Percentiles rank a stretch among this genome's conserved stretches.
phyloP scores from a whole-genome alignment of 1,140 invertebrate species.

The Ceratina australensis region DNA sequence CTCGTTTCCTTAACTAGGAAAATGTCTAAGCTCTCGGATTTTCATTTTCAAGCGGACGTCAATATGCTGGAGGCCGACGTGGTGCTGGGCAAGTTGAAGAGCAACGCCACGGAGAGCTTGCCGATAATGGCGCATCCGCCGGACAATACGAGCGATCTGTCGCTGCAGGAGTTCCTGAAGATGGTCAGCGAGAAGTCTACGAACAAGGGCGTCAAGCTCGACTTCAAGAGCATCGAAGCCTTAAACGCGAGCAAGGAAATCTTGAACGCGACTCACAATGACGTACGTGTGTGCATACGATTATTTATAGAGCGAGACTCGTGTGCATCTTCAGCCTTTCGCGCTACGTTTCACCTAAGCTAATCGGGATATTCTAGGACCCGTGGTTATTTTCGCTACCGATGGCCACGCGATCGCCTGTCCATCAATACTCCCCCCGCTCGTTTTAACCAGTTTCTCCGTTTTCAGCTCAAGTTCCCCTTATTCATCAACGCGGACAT shows the following conservation, averaged over 20 bases:
- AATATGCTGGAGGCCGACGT: conserved; percentile 95
- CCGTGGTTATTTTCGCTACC: background rate
- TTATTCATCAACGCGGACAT: conserved; percentile 96
- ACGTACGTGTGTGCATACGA: conserved; percentile 72
- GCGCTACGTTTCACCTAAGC: conserved; percentile 1
- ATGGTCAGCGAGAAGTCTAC: conserved; percentile 80
- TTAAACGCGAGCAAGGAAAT: conserved; percentile 84
- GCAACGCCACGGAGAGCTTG: conserved; percentile 43
- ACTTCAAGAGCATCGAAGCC: conserved; percentile 91
- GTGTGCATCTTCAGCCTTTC: background rate
- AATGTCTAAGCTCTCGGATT: conserved; percentile 2
- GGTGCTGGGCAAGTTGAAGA: conserved; percentile 82
- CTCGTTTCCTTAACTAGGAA: background rate
- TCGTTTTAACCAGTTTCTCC: background rate
- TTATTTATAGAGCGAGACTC: conserved; percentile 30
- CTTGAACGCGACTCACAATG: conserved; percentile 76
- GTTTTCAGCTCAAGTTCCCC: conserved; percentile 84
- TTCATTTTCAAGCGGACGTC: conserved; percentile 80
- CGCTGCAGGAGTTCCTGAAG: conserved; percentile 86
- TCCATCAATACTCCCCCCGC: background rate
- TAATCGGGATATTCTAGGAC: background rate
- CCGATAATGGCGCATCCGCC: conserved; percentile 95
- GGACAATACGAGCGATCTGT: conserved; percentile 85
- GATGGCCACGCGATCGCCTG: background rate
- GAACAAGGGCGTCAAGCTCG: conserved; percentile 89